Evolutionary conservation across 2,113 vertebrate genomes (phyloP), one percentile per base, ranked within the genome.

Genomic region (Channa argus): DNA sequence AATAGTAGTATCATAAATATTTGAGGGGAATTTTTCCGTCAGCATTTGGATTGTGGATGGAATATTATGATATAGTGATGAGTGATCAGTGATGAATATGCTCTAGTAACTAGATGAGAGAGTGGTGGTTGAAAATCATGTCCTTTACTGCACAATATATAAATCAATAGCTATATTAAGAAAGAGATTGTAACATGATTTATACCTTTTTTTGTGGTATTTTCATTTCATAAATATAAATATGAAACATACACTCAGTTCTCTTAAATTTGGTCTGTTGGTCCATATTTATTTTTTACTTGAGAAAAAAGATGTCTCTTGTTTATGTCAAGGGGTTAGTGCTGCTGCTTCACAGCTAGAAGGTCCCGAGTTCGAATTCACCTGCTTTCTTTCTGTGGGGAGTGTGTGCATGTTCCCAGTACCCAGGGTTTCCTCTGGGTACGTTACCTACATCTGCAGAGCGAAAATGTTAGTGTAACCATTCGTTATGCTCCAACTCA

Each of bases 1-100:
- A 83, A 89, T 89, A 79, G 71, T 56, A 54, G 72, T 39, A 81
- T 84, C 74, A 90, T 90, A 89, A 89, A 90, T 89, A 84, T 89
- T 78, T 65, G 66, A 82, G 66, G 60, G 58, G 66, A 88, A 77
- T 83, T 71, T 70, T 61, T 90, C 84, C 77, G 88, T 88, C 80
- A 79, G 63, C 75, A 69, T 85, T 86, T 71, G 71, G 85, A 80
- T 63, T 65, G 79, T 39, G 53, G 66, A 83, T 76, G 65, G 76
- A 67, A 81, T 84, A 83, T 84, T 82, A 81, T 89, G 78, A 72
- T 3, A 4, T 54, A 10, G 24, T 24, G 24, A 24, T 24, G 24
- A 24, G 24, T 24, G 24, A 77, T 83, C 77, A 51, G 72, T 76
- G 82, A 86, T 82, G 65, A 80, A 85, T 82, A 66, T 60, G 71